Evolutionary conservation across 1,140 invertebrate species (phyloP).

Genomic region (Agraylea sexmaculata): DNA sequence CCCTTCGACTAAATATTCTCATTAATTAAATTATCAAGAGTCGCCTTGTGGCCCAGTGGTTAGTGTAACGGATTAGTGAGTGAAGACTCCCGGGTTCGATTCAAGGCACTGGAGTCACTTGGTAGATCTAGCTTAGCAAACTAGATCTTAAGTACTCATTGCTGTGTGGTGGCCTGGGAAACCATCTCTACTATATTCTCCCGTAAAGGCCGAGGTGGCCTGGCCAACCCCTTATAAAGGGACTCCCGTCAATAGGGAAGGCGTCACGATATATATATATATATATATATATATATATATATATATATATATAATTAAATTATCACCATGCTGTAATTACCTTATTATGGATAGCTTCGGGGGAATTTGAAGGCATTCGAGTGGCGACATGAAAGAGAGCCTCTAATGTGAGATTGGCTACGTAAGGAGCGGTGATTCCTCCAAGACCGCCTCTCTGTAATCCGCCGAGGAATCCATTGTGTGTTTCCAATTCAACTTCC

Average conservation of each 20-base stretch:
- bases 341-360: conserved; percentile 83
- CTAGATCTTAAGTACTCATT: too few species aligned
- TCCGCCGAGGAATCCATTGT: conserved; percentile 93
- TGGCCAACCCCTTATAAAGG: too few species aligned
- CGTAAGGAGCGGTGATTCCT: conserved; percentile 89
- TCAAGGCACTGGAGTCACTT: too few species aligned
- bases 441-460: conserved; percentile 82
- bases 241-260: neutral
- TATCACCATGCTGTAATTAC: conserved; percentile 31
- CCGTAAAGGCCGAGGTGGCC: too few species aligned
- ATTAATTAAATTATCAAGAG: too few species aligned
- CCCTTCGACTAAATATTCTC: too few species aligned
- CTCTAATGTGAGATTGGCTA: conserved; percentile 85
- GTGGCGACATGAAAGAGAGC: conserved; percentile 97
- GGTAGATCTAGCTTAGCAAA: too few species aligned
- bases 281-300: conserved; percentile 1
- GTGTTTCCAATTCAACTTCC: conserved; percentile 90
- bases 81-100: too few species aligned
- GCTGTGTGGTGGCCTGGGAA: too few species aligned
- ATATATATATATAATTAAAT: conserved; percentile 6
- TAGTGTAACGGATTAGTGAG: too few species aligned
- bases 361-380: conserved; percentile 79
- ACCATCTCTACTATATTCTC: too few species aligned
- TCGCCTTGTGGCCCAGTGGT: too few species aligned
- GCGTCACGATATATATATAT: neutral